Evolutionary conservation across 2,113 vertebrate species (phyloP).

Genomic region (Eubucco bourcierii): DNA sequence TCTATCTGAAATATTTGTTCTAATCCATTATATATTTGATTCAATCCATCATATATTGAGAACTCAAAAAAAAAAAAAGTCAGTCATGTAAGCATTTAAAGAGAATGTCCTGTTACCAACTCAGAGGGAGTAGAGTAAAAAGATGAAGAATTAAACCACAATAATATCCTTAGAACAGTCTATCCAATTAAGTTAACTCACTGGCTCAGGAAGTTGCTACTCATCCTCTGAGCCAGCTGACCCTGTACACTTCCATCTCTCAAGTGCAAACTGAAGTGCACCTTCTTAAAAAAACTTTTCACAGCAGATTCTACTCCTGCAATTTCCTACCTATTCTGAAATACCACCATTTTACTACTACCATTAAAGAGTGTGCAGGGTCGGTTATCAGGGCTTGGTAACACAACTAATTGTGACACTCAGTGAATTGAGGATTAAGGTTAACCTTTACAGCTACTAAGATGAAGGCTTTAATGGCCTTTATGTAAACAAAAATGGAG

Average conservation of each 20-base stretch:
- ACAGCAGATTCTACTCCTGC: neutral
- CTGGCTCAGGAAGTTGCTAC: conserved; percentile 17
- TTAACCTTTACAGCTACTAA: neutral
- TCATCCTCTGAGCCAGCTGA: conserved; percentile 24
- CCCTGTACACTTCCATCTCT: neutral
- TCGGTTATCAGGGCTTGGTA: neutral
- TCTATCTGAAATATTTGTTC: neutral
- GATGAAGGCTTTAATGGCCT: neutral
- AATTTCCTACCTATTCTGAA: neutral
- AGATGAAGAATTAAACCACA: conserved; percentile 48
- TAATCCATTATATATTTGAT: neutral
- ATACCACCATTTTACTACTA: neutral
- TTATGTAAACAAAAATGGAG: neutral
- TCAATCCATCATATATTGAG: neutral
- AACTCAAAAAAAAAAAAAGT: neutral
- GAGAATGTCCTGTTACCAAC: neutral
- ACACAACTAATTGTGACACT: neutral
- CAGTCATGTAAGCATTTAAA: neutral
- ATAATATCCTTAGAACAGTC: neutral
- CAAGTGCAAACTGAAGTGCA: neutral
- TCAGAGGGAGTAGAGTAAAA: conserved; percentile 7
- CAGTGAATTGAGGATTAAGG: neutral
- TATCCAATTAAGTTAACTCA: conserved; percentile 48
- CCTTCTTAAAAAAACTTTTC: neutral
- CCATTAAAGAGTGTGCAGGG: neutral